Conservation (phyloP, 2,113 vertebrate genomes). For the Gasterosteus nipponicus region DNA sequence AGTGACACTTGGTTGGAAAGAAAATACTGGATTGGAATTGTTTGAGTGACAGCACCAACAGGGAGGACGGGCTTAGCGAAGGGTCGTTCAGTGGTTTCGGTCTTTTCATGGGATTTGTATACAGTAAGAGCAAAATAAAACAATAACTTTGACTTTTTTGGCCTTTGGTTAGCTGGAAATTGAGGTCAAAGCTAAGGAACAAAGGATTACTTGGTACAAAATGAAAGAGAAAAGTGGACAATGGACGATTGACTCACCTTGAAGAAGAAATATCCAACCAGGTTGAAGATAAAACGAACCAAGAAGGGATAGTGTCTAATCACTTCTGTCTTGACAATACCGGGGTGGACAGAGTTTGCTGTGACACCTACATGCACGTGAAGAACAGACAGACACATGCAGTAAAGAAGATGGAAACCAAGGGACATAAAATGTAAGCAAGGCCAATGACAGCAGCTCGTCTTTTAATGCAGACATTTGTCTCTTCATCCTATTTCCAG, state of each 20-base stretch:
- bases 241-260: slow-evolving; percentile 78
- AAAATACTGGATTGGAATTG: too few relatives aligned
- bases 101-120: neutral
- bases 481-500: neutral
- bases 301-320: slow-evolving; percentile 75
- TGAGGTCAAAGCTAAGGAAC: neutral
- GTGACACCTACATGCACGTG: slow-evolving; percentile 80
- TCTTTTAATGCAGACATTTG: neutral
- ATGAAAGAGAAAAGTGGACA: too few relatives aligned
- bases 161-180: neutral
- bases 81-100: too few relatives aligned
- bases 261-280: slow-evolving; percentile 83
- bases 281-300: slow-evolving; percentile 53
- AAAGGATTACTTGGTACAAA: neutral
- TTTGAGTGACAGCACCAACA: neutral
- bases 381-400: neutral
- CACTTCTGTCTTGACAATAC: slow-evolving; percentile 84
- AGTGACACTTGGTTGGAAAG: neutral
- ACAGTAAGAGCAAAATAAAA: neutral
- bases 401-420: neutral
- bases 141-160: neutral
- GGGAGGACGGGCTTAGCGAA: too few relatives aligned
- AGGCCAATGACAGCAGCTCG: neutral
- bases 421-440: neutral
- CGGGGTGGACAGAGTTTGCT: slow-evolving; percentile 84